These are phyloP conservation scores for Himalopsyche anomala DNA, from an alignment of 2,888 invertebrate species.

Conservation along the genomic window DNA sequence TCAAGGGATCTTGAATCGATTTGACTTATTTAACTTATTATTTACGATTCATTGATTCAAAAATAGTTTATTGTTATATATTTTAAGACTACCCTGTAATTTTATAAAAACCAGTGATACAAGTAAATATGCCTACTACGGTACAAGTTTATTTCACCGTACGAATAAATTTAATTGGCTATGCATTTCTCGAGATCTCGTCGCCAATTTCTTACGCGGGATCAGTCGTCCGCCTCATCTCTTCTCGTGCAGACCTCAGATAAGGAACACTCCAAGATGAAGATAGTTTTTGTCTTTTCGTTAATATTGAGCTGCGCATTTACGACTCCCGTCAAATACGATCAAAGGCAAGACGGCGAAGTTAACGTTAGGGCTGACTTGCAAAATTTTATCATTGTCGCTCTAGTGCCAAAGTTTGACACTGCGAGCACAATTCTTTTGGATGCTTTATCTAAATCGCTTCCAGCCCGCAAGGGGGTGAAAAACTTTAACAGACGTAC, in stretches of 20 bases:
- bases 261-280: constrained; percentile 50
- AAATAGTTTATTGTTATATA: no score
- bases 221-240: constrained; percentile 59
- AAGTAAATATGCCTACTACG: neutral
- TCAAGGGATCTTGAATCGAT: no score
- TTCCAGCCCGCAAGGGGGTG: constrained; percentile 66
- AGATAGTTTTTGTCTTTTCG: constrained; percentile 55
- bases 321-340: constrained; percentile 73
- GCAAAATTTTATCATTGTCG: constrained; percentile 83
- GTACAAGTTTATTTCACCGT: constrained; percentile 17
- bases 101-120: neutral
- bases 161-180: constrained; percentile 12
- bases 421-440: constrained; percentile 68
- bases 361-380: constrained; percentile 84
- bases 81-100: no score
- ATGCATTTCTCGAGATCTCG: constrained; percentile 48
- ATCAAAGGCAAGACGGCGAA: constrained; percentile 88
- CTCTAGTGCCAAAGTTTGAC: constrained; percentile 76
- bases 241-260: constrained; percentile 51
- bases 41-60: no score
- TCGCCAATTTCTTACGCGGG: constrained; percentile 17
- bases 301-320: constrained; percentile 69
- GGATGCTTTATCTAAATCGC: constrained; percentile 68
- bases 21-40: no score
- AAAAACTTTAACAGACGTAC: constrained; percentile 48